Base-by-base conservation (phyloP, 2,888 invertebrate genomes). In the Callyntrura sp. region DNA sequence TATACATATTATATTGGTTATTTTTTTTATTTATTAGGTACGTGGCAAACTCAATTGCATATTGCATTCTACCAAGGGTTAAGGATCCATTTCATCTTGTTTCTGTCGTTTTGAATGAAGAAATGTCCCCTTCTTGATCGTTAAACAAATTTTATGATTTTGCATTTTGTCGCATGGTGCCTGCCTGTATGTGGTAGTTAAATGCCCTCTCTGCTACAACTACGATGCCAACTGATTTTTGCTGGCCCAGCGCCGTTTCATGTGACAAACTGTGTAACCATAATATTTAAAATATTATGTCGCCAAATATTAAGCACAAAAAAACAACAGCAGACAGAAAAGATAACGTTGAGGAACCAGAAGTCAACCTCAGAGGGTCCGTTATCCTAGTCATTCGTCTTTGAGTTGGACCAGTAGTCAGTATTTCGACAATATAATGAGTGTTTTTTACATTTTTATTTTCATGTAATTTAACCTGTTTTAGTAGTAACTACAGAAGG, bases 241-340 rank as follows among this genome's bases (percentile, higher is more conserved):
- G 62, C 79, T 79, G 86, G 86, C 79, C 86, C 78, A 86, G 65
- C 17, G 65, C 48, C 78, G 78, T 79, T 60, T 62, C 85, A 85
- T 51, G 85, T 85, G 62, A 85, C 73, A 60, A 73, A 55, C 62
- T 25, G 20, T 9, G 43, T 65, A 55, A 23, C 70, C 84, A 84
- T 20, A 81, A 43, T 48, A 68, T 48, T 11, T 68, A 45, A 68
- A 73, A 73, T 51, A 51, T 73, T 23, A 45, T 45, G 73, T 73
- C 73, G 73, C 73, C 45, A 73, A 73, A 51, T 73, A 25, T 73
- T 23, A 8, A 45, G 9, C 45, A 70, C 17, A 45, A 25, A 60
- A 60, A 68, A 11, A n/a, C n/a, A n/a, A n/a, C n/a, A n/a, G n/a
- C n/a, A 28, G 23, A 43, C 70, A n/a, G 70, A 0, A 65, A 23